Base-by-base conservation (phyloP, 1,140 invertebrate species). In the Drosophila persimilis region DNA sequence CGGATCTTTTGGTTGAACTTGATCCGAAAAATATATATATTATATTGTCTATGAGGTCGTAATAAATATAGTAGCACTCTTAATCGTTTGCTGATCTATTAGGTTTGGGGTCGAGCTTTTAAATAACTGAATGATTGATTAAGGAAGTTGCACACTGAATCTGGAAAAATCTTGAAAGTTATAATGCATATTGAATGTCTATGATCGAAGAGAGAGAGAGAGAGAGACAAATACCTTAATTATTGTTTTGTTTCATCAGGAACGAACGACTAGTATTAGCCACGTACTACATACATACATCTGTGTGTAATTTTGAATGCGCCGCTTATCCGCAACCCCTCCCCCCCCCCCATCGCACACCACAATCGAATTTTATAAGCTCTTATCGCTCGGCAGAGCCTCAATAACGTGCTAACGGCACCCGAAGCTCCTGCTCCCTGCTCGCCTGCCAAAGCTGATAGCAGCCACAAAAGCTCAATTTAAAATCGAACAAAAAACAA, bases 401-500 rank as follows among this genome's bases (percentile, higher is more conserved):
- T 77, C 61, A 85, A 84, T 84, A 84, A 79, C 80, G 75, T 84
- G 80, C 80, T 72, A 84, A 84, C 80, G 73, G 62, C 67, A 62
- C 11, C 29, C 50, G 35, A n/a, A 48, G 65, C 65, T 31, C 35
- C 65, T 35, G 22, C 39, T 44, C 8, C 60, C 11, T 31, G 29
- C 9, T 39, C 35, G 9, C 35, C 24, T 24, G 3, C 24, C 35
- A 39, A 13, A 52, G 56, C 73, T 85, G 77, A 85, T 85, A 85
- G 63, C 74, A 74, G 50, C 44, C 41, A 44, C 67, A 55, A 31
- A 71, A 71, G 46, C 57, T 71, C 55, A 73, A 65, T 73, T 73
- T 56, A n/a, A 61, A 72, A 55, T 72, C 65, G 67, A 53, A 56
- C 8, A 9, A 35, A 35, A 35, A 35, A 35, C 7, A 29, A 31